Evolutionary conservation across 2,888 invertebrate genomes (phyloP).

Genomic region (Ormyrus pomaceus): DNA sequence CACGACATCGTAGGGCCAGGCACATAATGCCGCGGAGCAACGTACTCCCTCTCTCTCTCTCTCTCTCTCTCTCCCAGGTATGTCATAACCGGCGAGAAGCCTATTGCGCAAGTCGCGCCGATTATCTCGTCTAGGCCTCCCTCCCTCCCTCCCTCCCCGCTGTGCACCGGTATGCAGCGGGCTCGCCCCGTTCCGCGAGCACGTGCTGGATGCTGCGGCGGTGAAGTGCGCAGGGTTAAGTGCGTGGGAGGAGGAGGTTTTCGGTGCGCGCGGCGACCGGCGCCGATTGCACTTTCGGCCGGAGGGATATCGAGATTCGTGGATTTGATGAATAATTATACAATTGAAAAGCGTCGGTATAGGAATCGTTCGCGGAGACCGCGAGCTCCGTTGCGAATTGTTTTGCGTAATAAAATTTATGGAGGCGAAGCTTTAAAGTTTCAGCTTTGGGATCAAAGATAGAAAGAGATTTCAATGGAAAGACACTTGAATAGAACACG

Average conservation of each 20-base stretch:
- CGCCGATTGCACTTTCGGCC: slow-evolving; percentile 14
- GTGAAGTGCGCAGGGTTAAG: neutral
- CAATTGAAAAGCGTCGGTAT: too few relatives aligned
- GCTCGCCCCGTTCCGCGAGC: slow-evolving; percentile 7
- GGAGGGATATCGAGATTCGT: too few relatives aligned
- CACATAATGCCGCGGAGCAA: neutral
- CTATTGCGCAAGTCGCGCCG: slow-evolving; percentile 35
- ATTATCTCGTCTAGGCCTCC: slow-evolving; percentile 42
- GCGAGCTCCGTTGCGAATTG: too few relatives aligned
- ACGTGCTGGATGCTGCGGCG: slow-evolving; percentile 2
- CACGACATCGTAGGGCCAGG: neutral
- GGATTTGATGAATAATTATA: too few relatives aligned
- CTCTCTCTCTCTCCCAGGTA: slow-evolving; percentile 1
- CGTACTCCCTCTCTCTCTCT: neutral
- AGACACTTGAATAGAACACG: slow-evolving; percentile 1
- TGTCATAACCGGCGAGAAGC: slow-evolving; percentile 43
- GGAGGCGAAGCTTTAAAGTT: neutral
- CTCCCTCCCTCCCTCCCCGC: neutral
- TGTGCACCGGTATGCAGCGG: slow-evolving; percentile 3
- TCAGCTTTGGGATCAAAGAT: neutral
- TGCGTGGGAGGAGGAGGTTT: neutral
- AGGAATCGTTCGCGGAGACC: too few relatives aligned
- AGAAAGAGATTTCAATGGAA: slow-evolving; percentile 14
- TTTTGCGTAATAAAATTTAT: too few relatives aligned
- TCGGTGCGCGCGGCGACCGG: neutral